These are phyloP conservation scores for Aporophyla lueneburgensis DNA, from an alignment of 2,888 invertebrate species.

Conservation along the genomic window DNA sequence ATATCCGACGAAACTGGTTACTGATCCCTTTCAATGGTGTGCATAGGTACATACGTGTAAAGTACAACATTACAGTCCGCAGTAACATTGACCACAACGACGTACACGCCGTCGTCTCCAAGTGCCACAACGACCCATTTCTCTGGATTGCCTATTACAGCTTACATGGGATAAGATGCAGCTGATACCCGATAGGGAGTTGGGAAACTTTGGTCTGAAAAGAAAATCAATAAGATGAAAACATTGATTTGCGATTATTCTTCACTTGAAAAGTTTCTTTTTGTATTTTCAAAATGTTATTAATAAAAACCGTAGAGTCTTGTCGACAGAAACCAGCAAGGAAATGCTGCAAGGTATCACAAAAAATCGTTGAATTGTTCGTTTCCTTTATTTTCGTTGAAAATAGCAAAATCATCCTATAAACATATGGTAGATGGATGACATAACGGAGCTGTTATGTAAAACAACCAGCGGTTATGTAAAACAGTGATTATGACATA, in stretches of 20 bases:
- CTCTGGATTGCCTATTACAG: conserved; percentile 50
- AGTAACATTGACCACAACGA: conserved; percentile 41
- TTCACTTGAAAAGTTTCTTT: neutral
- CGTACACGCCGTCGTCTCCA: conserved; percentile 28
- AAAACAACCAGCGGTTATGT: too few relatives aligned
- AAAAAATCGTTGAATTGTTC: neutral
- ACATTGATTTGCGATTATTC: neutral
- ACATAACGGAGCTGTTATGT: too few relatives aligned
- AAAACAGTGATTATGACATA: too few relatives aligned
- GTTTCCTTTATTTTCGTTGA: neutral
- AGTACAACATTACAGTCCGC: conserved; percentile 7
- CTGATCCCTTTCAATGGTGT: too few relatives aligned
- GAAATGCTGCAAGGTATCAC: too few relatives aligned
- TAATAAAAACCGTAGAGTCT: neutral
- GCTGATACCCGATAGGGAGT: conserved; percentile 33
- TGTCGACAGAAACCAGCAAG: too few relatives aligned
- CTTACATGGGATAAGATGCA: conserved; percentile 48
- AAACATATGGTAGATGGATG: too few relatives aligned
- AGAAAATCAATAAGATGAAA: conserved; percentile 23
- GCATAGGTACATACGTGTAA: neutral
- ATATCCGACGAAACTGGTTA: too few relatives aligned
- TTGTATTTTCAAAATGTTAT: too few relatives aligned
- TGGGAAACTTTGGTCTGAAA: neutral
- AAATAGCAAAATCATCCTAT: neutral
- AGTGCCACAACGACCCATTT: conserved; percentile 47